These are phyloP conservation scores for Nyctibius grandis DNA, from an alignment of 2,797 vertebrate species.

Conservation along the genomic window DNA sequence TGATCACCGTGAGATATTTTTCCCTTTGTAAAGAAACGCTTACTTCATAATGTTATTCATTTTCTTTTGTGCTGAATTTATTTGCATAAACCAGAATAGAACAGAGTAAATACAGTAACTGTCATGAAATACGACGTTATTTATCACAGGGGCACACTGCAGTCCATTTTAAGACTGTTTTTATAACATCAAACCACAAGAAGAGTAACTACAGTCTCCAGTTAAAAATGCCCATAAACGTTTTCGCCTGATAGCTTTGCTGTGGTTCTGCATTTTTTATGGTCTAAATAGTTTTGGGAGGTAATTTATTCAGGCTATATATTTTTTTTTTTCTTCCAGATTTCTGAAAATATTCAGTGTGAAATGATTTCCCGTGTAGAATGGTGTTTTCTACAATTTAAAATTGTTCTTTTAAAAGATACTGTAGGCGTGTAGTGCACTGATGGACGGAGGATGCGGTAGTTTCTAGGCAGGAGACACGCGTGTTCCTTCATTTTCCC, in stretches of 20 bases:
- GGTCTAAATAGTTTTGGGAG: background rate
- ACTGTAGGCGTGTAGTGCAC: too few species aligned
- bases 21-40: background rate
- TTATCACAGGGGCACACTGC: background rate
- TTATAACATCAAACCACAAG: background rate
- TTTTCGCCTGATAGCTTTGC: background rate
- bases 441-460: too few species aligned
- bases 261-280: background rate
- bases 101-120: background rate
- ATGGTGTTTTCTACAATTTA: background rate
- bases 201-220: background rate
- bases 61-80: conserved; percentile 22
- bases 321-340: background rate
- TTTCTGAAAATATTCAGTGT: background rate
- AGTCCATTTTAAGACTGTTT: background rate
- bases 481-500: accelerated
- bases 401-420: background rate
- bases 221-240: background rate
- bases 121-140: background rate
- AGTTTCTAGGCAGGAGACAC: background rate
- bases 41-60: background rate
- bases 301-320: background rate
- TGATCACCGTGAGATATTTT: background rate
- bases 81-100: conserved; percentile 36
- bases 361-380: background rate